These are phyloP conservation scores for Matsumurasca onukii DNA, from an alignment of 1,140 invertebrate genomes.

Conservation along the genomic window DNA sequence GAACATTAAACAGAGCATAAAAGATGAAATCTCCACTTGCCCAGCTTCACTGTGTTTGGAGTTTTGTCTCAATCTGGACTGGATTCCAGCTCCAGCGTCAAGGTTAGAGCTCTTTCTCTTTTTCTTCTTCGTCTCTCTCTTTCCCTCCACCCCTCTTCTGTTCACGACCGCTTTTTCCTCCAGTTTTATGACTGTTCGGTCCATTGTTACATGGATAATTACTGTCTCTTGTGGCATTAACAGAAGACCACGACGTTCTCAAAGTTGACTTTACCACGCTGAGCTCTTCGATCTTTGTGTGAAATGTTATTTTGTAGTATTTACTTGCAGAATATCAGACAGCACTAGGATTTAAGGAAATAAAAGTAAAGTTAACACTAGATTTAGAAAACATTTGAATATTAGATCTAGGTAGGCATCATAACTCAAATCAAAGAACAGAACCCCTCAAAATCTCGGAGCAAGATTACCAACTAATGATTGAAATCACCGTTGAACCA, in stretches of 20 bases:
- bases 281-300: too few species aligned
- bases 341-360: too few species aligned
- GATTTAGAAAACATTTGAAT: too few species aligned
- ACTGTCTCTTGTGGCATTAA: slow-evolving; percentile 5
- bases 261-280: slow-evolving; percentile 3
- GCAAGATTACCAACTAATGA: too few species aligned
- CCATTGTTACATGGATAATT: slow-evolving; percentile 4
- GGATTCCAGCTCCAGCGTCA: not conserved
- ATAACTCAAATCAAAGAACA: too few species aligned
- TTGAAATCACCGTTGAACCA: too few species aligned
- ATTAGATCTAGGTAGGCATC: too few species aligned
- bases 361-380: too few species aligned
- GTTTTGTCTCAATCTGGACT: slow-evolving; percentile 9
- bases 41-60: not conserved
- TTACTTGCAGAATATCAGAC: too few species aligned
- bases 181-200: not conserved
- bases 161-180: slow-evolving; percentile 19
- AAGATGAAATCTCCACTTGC: slow-evolving; percentile 11
- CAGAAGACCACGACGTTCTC: too few species aligned
- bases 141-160: slow-evolving; percentile 20
- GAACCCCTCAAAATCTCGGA: too few species aligned
- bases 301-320: too few species aligned
- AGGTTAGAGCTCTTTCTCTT: not conserved
- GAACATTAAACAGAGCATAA: slow-evolving; percentile 10
- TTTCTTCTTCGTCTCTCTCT: slow-evolving; percentile 33